Percentiles rank a stretch among this genome's conserved stretches.
Conservation (phyloP, 2,113 vertebrate genomes). For the Polypterus bichir region DNA sequence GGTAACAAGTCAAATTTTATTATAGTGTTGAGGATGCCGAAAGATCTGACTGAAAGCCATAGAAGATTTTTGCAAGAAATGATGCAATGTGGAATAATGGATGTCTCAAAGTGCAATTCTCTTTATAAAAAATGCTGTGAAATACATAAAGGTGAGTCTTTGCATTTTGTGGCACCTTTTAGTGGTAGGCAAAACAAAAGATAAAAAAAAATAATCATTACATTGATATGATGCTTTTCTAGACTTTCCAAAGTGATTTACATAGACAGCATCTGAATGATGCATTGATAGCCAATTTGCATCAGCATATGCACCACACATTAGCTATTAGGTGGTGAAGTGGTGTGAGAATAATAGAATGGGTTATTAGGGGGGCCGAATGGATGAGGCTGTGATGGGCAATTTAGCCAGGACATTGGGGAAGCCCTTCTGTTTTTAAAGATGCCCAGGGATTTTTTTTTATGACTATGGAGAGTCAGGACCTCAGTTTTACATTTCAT, state of each 20-base stretch:
- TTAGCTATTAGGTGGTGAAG: neutral
- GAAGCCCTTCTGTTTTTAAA: too few relatives aligned
- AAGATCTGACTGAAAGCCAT: conserved; percentile 58
- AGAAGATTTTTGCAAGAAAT: conserved; percentile 73
- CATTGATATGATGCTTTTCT: neutral
- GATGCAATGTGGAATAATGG: conserved; percentile 67
- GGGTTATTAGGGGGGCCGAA: neutral
- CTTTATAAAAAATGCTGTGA: conserved; percentile 63
- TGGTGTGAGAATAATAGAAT: neutral
- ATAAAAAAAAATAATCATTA: neutral
- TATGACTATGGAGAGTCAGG: too few relatives aligned
- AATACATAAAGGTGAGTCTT: conserved; percentile 55
- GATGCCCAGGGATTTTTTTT: too few relatives aligned
- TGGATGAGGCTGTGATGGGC: too few relatives aligned
- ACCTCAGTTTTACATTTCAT: too few relatives aligned
- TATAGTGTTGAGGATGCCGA: too few relatives aligned
- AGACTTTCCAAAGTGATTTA: neutral
- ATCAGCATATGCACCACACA: neutral
- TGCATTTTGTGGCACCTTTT: neutral
- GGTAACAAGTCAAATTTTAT: too few relatives aligned
- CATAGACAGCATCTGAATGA: neutral
- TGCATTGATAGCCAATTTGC: too few relatives aligned
- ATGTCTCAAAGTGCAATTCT: conserved; percentile 38
- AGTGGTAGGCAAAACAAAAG: neutral
- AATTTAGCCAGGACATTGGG: too few relatives aligned